These are phyloP conservation scores for Palythoa grandiflora DNA, from an alignment of 92 coral and sea anemone species.

Conservation along the genomic window DNA sequence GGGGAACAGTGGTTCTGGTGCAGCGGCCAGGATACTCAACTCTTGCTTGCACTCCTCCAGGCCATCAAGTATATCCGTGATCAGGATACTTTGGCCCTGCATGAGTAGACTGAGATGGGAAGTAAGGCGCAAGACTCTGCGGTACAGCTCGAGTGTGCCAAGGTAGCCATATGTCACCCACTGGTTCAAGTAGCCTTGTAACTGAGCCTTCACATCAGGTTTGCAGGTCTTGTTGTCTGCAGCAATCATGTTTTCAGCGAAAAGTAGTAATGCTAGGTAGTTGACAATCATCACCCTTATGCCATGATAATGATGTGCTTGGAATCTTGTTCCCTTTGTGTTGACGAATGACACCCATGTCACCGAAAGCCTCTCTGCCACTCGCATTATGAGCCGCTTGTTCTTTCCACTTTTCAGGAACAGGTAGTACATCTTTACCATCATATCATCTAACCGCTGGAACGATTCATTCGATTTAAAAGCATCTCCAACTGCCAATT, in stretches of 20 bases:
- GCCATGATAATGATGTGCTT: conserved; percentile 63
- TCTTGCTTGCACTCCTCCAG: conserved; percentile 55
- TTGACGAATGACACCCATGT: conserved; percentile 50
- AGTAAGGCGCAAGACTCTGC: conserved; percentile 60
- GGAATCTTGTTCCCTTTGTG: conserved; percentile 58
- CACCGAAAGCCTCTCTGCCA: conserved; percentile 62
- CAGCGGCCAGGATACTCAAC: conserved; percentile 43
- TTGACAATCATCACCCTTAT: conserved; percentile 59
- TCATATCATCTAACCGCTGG: conserved; percentile 33
- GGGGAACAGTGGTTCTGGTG: conserved; percentile 51
- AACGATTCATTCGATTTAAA: conserved; percentile 35
- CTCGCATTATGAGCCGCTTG: conserved; percentile 56
- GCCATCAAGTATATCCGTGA: conserved; percentile 52
- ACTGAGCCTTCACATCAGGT: conserved; percentile 57
- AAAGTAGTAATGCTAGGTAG: conserved; percentile 50
- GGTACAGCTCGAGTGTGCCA: conserved; percentile 61
- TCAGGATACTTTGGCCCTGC: conserved; percentile 58
- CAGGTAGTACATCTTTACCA: conserved; percentile 54
- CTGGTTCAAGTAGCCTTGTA: conserved; percentile 45
- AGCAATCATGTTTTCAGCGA: conserved; percentile 62
- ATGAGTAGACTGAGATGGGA: conserved; percentile 62
- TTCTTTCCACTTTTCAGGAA: conserved; percentile 51
- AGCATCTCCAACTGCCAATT: conserved; percentile 12
- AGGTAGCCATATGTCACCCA: conserved; percentile 61
- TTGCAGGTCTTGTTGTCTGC: conserved; percentile 62